phyloP scores from a whole-genome alignment of 2,888 invertebrate genomes.

The Strigamia maritima region DNA sequence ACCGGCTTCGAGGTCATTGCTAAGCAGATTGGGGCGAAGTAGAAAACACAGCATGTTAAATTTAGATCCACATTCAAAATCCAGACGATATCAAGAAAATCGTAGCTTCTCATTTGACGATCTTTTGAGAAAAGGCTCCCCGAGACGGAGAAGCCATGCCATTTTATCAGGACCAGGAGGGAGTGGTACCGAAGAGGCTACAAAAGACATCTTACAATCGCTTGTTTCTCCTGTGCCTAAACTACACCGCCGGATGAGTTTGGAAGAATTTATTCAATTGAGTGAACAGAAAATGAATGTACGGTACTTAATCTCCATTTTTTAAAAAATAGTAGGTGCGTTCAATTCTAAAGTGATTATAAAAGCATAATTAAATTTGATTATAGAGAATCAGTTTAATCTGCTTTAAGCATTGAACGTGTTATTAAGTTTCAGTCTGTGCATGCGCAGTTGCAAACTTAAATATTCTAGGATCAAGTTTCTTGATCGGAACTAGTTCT shows the following conservation, averaged over 20 bases:
- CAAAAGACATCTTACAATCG: conserved; percentile 74
- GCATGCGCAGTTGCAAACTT: no score
- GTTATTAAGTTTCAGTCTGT: no score
- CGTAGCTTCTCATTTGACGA: conserved; percentile 44
- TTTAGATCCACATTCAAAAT: neutral
- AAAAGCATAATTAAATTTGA: no score
- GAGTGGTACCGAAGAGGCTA: conserved; percentile 58
- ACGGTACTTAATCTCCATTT: neutral
- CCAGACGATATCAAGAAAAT: conserved; percentile 36
- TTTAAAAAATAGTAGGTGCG: no score
- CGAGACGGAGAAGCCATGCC: neutral
- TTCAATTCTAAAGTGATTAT: no score
- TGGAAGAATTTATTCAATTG: conserved; percentile 72
- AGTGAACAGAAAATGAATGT: conserved; percentile 59
- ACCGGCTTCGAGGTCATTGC: conserved; percentile 62
- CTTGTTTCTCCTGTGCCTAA: conserved; percentile 61
- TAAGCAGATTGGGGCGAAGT: conserved; percentile 74
- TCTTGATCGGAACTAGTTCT: no score
- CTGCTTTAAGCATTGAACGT: no score
- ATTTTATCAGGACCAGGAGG: neutral
- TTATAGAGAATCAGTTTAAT: no score
- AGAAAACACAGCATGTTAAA: conserved; percentile 77
- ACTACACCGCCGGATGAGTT: conserved; percentile 60
- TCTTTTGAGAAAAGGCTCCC: conserved; percentile 41
- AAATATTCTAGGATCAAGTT: no score